Conservation (phyloP, 2,888 invertebrate species). For the Conops quadrifasciatus region DNA sequence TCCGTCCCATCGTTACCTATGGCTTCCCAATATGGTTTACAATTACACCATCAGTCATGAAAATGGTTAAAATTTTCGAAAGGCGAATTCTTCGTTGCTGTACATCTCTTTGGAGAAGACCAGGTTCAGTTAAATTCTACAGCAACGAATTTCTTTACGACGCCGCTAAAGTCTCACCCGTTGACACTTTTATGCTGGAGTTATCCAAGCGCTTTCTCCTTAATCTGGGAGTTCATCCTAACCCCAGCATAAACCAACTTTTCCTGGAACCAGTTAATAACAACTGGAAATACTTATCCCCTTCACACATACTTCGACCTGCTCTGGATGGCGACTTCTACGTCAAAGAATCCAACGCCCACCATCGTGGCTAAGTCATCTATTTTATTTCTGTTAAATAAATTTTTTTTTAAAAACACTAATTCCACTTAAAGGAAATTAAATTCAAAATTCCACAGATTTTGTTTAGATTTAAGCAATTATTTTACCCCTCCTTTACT, state of each 20-base stretch:
- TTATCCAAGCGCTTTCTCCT: neutral
- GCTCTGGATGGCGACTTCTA: neutral
- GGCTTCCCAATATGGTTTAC: neutral
- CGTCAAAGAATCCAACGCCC: neutral
- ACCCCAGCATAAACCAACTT: neutral
- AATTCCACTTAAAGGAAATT: neutral
- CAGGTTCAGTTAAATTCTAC: neutral
- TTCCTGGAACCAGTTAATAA: neutral
- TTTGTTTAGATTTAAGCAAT: neutral
- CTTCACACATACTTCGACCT: neutral
- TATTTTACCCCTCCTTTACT: neutral
- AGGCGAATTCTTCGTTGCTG: neutral
- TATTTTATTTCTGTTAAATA: neutral
- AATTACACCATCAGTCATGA: slow-evolving; percentile 1
- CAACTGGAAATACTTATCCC: neutral
- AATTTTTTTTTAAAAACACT: neutral
- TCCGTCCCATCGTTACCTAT: neutral
- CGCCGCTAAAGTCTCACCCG: neutral
- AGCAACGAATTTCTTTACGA: neutral
- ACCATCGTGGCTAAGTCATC: neutral
- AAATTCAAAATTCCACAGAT: neutral
- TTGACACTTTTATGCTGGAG: neutral
- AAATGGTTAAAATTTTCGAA: neutral
- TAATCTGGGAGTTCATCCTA: neutral
- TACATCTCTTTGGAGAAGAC: neutral